phyloP scores from a whole-genome alignment of 2,888 invertebrate species.

The Microctonus aethiopoides region DNA sequence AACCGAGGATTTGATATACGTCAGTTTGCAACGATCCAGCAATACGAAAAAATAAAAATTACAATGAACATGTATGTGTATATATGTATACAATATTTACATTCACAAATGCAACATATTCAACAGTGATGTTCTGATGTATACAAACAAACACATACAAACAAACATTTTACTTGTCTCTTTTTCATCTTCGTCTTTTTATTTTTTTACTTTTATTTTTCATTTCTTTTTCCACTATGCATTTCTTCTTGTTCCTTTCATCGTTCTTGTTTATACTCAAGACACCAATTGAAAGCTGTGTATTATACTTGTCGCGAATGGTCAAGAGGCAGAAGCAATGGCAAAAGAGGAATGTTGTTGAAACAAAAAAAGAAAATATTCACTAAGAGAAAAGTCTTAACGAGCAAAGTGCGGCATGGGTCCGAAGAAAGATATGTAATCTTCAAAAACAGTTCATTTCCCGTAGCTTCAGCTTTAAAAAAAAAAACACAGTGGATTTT shows the following conservation, averaged over 20 bases:
- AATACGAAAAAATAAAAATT: conserved; percentile 31
- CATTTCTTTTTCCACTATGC: neutral
- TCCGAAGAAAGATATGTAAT: neutral
- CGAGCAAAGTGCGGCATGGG: conserved; percentile 14
- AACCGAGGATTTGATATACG: conserved; percentile 35
- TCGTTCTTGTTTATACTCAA: conserved; percentile 8
- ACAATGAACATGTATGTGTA: neutral
- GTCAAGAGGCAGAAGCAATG: neutral
- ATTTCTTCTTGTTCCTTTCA: neutral
- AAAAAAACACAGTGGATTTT: conserved; percentile 12
- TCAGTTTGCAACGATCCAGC: conserved; percentile 51
- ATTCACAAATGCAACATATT: neutral
- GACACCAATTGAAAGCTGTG: conserved; percentile 16
- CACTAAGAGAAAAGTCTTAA: conserved; percentile 26
- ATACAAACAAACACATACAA: neutral
- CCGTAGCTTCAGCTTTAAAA: conserved; percentile 18
- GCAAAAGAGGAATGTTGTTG: neutral
- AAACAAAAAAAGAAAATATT: conserved; percentile 2
- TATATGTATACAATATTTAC: too few relatives aligned
- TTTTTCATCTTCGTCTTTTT: too few relatives aligned
- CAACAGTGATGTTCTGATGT: neutral
- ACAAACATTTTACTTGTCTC: too few relatives aligned
- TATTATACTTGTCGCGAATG: conserved; percentile 14
- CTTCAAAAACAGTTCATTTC: conserved; percentile 25
- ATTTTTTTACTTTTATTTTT: neutral